phyloP scores from a whole-genome alignment of 2,888 invertebrate genomes.

The Eupelmus urozonus region DNA sequence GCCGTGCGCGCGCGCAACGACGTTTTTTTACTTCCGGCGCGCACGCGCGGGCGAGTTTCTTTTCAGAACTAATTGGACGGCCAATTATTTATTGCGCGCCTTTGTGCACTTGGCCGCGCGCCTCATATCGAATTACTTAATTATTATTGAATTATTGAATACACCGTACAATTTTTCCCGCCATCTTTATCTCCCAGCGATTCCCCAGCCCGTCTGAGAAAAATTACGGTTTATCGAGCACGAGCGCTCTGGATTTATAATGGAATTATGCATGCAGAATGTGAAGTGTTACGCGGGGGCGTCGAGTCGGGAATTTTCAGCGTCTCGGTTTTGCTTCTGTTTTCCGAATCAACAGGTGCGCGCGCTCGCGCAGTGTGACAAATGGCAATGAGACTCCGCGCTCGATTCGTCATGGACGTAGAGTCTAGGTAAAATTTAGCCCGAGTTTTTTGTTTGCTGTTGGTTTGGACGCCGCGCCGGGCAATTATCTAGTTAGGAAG shows the following conservation, averaged over 20 bases:
- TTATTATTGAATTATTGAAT: slow-evolving; percentile 48
- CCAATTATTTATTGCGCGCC: slow-evolving; percentile 51
- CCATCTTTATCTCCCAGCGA: background rate
- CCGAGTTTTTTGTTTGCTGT: slow-evolving; percentile 22
- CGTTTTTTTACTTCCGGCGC: slow-evolving; percentile 36
- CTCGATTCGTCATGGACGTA: background rate
- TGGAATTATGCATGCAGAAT: too few species aligned
- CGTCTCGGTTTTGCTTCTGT: too few species aligned
- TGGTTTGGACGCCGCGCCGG: background rate
- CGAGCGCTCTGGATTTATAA: too few species aligned
- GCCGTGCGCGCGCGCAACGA: background rate
- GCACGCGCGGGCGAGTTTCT: slow-evolving; percentile 18
- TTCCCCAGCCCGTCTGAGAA: background rate
- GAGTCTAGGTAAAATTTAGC: background rate
- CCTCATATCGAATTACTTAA: slow-evolving; percentile 27
- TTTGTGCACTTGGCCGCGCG: background rate
- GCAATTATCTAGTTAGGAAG: slow-evolving; percentile 39
- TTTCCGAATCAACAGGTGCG: slow-evolving; percentile 16
- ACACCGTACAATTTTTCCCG: background rate
- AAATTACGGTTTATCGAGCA: too few species aligned
- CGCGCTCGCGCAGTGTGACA: background rate
- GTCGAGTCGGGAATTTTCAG: too few species aligned
- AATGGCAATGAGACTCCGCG: background rate
- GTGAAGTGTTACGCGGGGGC: too few species aligned
- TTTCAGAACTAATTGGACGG: slow-evolving; percentile 54